Conservation (phyloP, 2,797 vertebrate species). For the Scleropages formosus region DNA sequence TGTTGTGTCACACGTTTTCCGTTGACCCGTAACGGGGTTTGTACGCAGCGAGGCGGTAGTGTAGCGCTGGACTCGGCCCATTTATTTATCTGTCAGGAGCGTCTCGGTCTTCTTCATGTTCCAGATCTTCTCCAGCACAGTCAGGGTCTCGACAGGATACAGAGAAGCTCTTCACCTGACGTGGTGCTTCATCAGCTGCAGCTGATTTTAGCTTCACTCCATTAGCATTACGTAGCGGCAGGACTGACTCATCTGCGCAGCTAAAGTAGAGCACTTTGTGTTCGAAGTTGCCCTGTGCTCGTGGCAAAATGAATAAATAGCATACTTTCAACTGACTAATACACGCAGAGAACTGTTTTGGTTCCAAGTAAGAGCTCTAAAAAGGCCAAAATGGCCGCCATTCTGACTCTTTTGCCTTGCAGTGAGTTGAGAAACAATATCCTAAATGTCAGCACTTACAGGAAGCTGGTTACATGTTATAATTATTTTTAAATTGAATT, state of each 20-base stretch:
- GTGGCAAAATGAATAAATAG: constrained; percentile 10
- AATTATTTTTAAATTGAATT: too few species aligned
- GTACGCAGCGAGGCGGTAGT: too few species aligned
- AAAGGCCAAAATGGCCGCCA: constrained; percentile 6
- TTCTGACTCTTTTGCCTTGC: constrained; percentile 14
- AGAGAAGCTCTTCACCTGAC: neutral
- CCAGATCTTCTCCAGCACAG: neutral
- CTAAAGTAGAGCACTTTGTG: constrained; percentile 1
- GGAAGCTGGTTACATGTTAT: too few species aligned
- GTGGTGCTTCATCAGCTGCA: neutral
- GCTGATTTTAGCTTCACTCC: neutral
- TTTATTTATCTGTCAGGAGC: neutral
- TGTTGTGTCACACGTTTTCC: too few species aligned
- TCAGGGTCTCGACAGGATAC: neutral
- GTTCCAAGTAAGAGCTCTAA: neutral
- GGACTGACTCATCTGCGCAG: constrained; percentile 19
- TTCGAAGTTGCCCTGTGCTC: neutral
- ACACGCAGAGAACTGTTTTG: constrained; percentile 4
- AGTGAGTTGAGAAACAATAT: constrained; percentile 5
- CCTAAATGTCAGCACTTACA: neutral
- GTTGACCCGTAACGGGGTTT: too few species aligned
- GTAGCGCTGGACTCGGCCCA: too few species aligned
- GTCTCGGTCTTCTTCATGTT: neutral
- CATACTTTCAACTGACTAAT: neutral
- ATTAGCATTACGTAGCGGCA: constrained; percentile 6